phyloP scores from a whole-genome alignment of 2,797 vertebrate species.

The Lithobates pipiens region DNA sequence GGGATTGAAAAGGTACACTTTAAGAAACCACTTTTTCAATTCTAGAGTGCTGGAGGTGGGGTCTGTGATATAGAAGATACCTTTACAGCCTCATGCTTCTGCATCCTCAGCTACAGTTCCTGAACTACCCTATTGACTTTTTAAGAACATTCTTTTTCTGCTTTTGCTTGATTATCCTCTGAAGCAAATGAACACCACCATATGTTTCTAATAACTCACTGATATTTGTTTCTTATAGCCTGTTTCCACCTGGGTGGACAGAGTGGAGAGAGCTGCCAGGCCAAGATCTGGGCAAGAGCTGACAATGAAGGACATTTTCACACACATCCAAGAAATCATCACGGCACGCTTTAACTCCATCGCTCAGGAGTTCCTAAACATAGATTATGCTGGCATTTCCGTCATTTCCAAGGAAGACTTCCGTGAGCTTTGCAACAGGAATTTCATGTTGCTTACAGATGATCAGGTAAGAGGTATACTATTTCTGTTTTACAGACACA shows the following conservation, averaged over 20 bases:
- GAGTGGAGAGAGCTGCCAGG: conserved; percentile 67
- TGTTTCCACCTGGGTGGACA: conserved; percentile 69
- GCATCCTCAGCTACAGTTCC: no score
- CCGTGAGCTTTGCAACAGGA: conserved; percentile 69
- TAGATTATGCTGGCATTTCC: conserved; percentile 67
- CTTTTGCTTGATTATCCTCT: no score
- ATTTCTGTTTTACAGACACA: no score
- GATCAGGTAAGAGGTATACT: conserved; percentile 73
- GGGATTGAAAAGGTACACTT: no score
- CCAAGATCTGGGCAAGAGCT: conserved; percentile 61
- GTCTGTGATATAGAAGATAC: no score
- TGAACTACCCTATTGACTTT: no score
- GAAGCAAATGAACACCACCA: no score
- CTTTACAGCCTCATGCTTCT: no score
- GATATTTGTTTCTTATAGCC: conserved; percentile 66
- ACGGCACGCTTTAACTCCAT: conserved; percentile 66
- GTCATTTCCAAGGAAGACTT: conserved; percentile 73
- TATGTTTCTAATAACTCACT: no score
- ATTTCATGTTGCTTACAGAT: conserved; percentile 74
- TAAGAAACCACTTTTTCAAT: no score
- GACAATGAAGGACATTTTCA: conserved; percentile 68
- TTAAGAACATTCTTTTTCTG: no score
- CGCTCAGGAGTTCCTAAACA: conserved; percentile 70
- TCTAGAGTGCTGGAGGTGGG: no score
- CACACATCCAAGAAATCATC: conserved; percentile 67